Conservation (phyloP, 92 coral and sea anemone species). For the Phenganax marumi region DNA sequence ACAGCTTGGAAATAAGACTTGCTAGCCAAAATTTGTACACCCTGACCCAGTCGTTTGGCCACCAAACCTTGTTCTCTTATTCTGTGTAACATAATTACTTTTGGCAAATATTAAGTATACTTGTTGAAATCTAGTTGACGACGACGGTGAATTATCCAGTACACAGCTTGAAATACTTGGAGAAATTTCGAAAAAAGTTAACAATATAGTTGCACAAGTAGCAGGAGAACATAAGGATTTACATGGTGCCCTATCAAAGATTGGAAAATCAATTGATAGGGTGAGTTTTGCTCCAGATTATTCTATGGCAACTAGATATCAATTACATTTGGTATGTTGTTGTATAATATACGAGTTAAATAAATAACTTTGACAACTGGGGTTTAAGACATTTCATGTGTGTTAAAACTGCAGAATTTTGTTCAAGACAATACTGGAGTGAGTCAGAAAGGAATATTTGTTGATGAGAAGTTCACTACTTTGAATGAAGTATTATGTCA, state of each 20-base stretch:
- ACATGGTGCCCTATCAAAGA: slow-evolving; percentile 95
- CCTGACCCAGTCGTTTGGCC: no score
- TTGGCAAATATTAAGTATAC: not conserved
- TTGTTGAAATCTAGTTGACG: slow-evolving; percentile 50
- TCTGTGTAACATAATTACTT: not conserved
- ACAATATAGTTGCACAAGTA: slow-evolving; percentile 72
- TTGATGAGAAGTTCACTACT: slow-evolving; percentile 71
- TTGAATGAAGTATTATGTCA: slow-evolving; percentile 95
- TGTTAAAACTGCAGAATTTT: slow-evolving; percentile 64
- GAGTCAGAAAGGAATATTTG: slow-evolving; percentile 87
- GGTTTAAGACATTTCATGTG: not conserved
- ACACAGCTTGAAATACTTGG: slow-evolving; percentile 77
- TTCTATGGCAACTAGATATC: not conserved
- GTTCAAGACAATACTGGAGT: slow-evolving; percentile 87
- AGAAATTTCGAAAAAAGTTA: slow-evolving; percentile 78
- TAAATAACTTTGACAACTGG: no score
- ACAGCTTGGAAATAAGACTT: no score
- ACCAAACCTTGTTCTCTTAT: not conserved
- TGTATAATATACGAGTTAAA: no score
- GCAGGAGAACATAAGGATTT: slow-evolving; percentile 97
- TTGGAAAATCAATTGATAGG: slow-evolving; percentile 96
- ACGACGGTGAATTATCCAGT: slow-evolving; percentile 73
- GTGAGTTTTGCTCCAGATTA: slow-evolving; percentile 44
- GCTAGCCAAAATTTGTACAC: no score
- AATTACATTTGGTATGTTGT: no score